Evolutionary conservation across 92 coral and sea anemone species (phyloP), one percentile per base, ranked within the genome.

Genomic region (Umimayanthus chanpuru): DNA sequence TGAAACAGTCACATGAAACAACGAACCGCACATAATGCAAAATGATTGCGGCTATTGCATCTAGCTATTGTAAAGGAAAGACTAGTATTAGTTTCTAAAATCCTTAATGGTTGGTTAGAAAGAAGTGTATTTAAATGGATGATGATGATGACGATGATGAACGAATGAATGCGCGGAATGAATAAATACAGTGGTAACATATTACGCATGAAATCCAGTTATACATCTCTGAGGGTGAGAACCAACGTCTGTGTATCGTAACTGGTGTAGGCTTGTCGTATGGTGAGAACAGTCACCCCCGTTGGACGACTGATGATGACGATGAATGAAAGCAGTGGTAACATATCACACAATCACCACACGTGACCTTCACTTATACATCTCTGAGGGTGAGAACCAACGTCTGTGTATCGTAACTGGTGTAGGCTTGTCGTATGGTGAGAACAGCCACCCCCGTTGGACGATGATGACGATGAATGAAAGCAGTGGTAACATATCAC

Each of bases 201-300:
- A 21, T 67, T 40, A 47, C 73, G 15, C 67, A 14, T 38, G 30
- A 18, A 50, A 28, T 25, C 73, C 64, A 88, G 14, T 88, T 88
- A 70, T 92, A 53, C 58, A 53, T 53, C 97, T 76, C 90, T 92
- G 50, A 92, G 89, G 20, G 94, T 86, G 55, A 97, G 86, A 15
- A 73, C 89, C 41, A 95, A 81, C 8, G 93, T 82, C 36, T 67
- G 88, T 32, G 94, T 89, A 43, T 97, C 95, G 18, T 91, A 90
- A 77, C 87, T 93, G 70, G 96, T 80, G 86, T 93, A 97, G 10
- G 99, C 98, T 38, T 94, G 98, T 77, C 99, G 92, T 66, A 97
- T 78, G 7, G 96, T 93, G 87, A 97, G 92, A 23, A 94, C 93
- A 21, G 97, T 97, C 47, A 92, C 90, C 23, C n/a, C 94, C 98